Evolutionary conservation across 2,888 invertebrate genomes (phyloP).

Genomic region (Rhagophthalmus giganteus): DNA sequence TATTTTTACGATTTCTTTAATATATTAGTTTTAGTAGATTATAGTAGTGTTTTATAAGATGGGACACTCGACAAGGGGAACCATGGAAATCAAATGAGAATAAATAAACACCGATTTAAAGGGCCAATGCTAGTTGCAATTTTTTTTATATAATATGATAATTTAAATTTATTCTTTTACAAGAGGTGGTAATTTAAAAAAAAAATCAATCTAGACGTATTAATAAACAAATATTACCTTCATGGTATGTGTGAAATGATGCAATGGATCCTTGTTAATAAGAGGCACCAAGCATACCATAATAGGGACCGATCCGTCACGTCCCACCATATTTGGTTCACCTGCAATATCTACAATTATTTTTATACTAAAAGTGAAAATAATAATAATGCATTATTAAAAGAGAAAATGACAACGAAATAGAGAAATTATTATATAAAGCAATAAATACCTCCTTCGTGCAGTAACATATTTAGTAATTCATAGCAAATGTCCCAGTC

Average conservation of each 20-base stretch:
- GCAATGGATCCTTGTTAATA: constrained; percentile 73
- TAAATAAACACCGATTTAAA: no score
- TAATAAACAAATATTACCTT: constrained; percentile 57
- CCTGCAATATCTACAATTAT: constrained; percentile 46
- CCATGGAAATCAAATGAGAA: no score
- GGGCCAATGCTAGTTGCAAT: no score
- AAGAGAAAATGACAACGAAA: no score
- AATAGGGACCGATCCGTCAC: constrained; percentile 73
- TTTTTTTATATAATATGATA: no score
- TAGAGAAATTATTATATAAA: no score
- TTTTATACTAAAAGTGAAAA: not conserved
- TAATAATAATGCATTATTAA: not conserved
- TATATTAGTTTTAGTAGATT: no score
- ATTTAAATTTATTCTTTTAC: not conserved
- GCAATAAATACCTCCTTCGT: constrained; percentile 59
- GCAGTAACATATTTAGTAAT: constrained; percentile 62
- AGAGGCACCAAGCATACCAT: constrained; percentile 75
- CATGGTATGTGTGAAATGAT: constrained; percentile 73
- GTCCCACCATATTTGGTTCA: constrained; percentile 69
- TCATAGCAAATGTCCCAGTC: constrained; percentile 70
- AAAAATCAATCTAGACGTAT: not conserved
- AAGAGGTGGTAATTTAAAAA: not conserved
- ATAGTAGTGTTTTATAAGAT: no score
- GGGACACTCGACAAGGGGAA: no score
- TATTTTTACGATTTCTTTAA: no score